phyloP scores from a whole-genome alignment of 2,888 invertebrate genomes.

The Drosophila anomalipes region DNA sequence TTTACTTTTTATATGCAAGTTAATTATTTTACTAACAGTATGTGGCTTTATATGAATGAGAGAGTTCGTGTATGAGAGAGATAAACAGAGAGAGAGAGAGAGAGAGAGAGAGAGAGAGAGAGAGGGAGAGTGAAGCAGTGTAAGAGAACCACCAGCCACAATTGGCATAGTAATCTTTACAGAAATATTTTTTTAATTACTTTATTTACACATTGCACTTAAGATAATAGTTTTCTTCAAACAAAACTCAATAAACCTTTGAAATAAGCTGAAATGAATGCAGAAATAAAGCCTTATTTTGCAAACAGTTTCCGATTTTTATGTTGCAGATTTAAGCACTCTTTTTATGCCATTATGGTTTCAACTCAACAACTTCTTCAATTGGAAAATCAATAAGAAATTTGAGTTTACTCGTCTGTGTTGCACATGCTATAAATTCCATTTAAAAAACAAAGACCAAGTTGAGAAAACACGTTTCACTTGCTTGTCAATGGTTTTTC shows the following conservation, averaged over 20 bases:
- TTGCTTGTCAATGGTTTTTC: constrained; percentile 54
- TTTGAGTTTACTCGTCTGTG: neutral
- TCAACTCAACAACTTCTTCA: neutral
- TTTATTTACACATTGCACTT: neutral
- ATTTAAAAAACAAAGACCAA: constrained; percentile 19
- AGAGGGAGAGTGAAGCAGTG: neutral
- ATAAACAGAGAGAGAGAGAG: neutral
- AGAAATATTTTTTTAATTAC: neutral
- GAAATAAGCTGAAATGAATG: neutral
- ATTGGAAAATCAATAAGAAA: constrained; percentile 39
- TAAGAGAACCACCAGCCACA: neutral
- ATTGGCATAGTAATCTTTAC: neutral
- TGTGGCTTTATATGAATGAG: constrained; percentile 23
- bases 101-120: neutral
- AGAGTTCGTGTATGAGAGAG: neutral
- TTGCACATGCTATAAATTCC: constrained; percentile 35
- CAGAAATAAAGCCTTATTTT: neutral
- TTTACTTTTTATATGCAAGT: constrained; percentile 62
- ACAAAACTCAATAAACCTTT: neutral
- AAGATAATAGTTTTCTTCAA: neutral
- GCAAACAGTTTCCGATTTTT: neutral
- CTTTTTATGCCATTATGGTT: neutral
- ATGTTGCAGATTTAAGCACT: constrained; percentile 1
- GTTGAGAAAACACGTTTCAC: constrained; percentile 40
- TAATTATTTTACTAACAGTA: constrained; percentile 68